A percentile compares a stretch with the other conserved stretches of the same genome.
These are phyloP conservation scores for Oligia latruncula DNA, from an alignment of 2,888 invertebrate species.

Conservation along the genomic window DNA sequence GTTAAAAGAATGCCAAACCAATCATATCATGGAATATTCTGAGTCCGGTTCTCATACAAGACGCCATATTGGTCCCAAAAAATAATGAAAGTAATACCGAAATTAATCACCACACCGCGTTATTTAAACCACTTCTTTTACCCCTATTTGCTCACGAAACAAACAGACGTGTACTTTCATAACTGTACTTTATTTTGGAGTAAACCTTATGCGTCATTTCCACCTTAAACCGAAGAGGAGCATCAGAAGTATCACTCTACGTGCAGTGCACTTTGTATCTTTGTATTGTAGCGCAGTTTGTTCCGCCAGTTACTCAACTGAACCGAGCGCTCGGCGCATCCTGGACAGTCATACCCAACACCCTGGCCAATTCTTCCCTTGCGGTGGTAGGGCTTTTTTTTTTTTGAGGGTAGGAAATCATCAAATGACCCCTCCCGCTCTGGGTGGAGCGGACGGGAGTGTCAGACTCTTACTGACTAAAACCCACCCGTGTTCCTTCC, in stretches of 20 bases:
- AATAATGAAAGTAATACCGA: constrained; percentile 12
- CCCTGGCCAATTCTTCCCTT: too few species aligned
- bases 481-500: too few species aligned
- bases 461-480: too few species aligned
- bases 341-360: too few species aligned
- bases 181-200: constrained; percentile 62
- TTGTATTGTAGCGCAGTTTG: too few species aligned
- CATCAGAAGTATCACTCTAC: constrained; percentile 28
- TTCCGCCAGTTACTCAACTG: too few species aligned
- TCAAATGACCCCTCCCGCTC: too few species aligned
- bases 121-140: constrained; percentile 46
- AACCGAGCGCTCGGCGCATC: too few species aligned
- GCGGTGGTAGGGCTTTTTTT: too few species aligned
- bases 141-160: constrained; percentile 51
- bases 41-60: background rate
- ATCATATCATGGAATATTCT: background rate
- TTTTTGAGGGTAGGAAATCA: too few species aligned
- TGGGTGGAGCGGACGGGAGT: too few species aligned
- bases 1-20: background rate
- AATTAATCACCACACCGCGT: constrained; percentile 32
- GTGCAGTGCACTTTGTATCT: too few species aligned
- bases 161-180: constrained; percentile 49
- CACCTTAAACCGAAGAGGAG: background rate
- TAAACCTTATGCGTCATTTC: constrained; percentile 58
- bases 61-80: background rate